phyloP scores from a whole-genome alignment of 2,888 invertebrate species.

The Antheraea yamamai region DNA sequence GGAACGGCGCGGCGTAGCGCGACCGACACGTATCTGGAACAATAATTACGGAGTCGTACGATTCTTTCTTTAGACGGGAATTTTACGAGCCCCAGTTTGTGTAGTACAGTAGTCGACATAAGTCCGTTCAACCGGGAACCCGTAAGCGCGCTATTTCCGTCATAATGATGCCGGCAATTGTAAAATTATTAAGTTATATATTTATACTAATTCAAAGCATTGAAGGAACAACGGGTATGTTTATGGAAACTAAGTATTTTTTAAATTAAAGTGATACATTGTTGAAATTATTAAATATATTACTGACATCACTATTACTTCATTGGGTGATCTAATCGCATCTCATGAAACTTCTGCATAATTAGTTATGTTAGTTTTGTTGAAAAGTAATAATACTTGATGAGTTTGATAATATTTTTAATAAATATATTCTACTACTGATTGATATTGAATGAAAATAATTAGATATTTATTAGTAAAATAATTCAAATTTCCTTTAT shows the following conservation, averaged over 20 bases:
- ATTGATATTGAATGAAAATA: background rate
- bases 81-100: conserved; percentile 52
- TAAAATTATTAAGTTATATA: conserved; percentile 39
- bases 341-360: background rate
- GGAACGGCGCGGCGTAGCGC: conserved; percentile 29
- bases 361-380: too few species aligned
- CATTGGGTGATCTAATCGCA: conserved; percentile 14
- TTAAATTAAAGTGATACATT: background rate
- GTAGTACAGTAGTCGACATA: conserved; percentile 35
- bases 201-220: conserved; percentile 36
- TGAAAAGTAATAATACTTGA: background rate
- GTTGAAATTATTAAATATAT: conserved; percentile 12
- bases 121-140: conserved; percentile 58
- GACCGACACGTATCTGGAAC: conserved; percentile 50
- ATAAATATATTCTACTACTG: background rate
- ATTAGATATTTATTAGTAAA: background rate
- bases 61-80: conserved; percentile 50
- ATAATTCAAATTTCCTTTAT: background rate
- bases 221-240: conserved; percentile 45
- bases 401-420: background rate
- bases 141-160: conserved; percentile 42
- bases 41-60: conserved; percentile 45
- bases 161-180: conserved; percentile 43
- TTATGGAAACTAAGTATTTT: background rate
- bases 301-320: conserved; percentile 7